phyloP scores from a whole-genome alignment of 2,888 invertebrate species.

The Mimumesa dahlbomi region DNA sequence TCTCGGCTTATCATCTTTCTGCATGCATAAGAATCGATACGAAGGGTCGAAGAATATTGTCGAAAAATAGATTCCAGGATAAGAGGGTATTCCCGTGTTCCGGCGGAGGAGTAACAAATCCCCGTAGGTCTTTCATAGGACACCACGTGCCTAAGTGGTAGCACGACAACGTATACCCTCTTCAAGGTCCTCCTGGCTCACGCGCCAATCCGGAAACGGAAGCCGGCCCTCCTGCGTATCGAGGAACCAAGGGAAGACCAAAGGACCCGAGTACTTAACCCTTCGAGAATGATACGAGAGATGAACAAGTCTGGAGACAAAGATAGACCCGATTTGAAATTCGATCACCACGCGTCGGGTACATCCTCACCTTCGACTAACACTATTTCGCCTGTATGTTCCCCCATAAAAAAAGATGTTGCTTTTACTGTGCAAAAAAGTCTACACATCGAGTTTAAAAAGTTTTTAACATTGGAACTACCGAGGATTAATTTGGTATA shows the following conservation, averaged over 20 bases:
- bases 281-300: slow-evolving; percentile 63
- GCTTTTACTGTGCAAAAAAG: no score
- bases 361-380: neutral
- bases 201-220: slow-evolving; percentile 79
- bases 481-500: no score
- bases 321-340: slow-evolving; percentile 63
- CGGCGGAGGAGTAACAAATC: slow-evolving; percentile 62
- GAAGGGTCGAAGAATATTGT: slow-evolving; percentile 1
- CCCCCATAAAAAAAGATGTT: no score
- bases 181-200: slow-evolving; percentile 68
- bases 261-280: slow-evolving; percentile 75
- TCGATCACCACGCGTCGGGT: slow-evolving; percentile 58
- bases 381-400: no score
- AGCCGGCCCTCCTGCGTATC: slow-evolving; percentile 69
- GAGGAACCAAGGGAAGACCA: slow-evolving; percentile 57
- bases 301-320: slow-evolving; percentile 21
- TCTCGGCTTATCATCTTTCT: no score
- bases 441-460: no score
- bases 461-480: no score
- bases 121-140: slow-evolving; percentile 68
- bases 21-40: neutral
- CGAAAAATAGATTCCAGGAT: slow-evolving; percentile 56
- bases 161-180: slow-evolving; percentile 69
- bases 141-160: slow-evolving; percentile 78
- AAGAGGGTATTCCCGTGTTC: slow-evolving; percentile 55